These are phyloP conservation scores for Pecten maximus DNA, from an alignment of 2,888 invertebrate genomes.

Conservation along the genomic window DNA sequence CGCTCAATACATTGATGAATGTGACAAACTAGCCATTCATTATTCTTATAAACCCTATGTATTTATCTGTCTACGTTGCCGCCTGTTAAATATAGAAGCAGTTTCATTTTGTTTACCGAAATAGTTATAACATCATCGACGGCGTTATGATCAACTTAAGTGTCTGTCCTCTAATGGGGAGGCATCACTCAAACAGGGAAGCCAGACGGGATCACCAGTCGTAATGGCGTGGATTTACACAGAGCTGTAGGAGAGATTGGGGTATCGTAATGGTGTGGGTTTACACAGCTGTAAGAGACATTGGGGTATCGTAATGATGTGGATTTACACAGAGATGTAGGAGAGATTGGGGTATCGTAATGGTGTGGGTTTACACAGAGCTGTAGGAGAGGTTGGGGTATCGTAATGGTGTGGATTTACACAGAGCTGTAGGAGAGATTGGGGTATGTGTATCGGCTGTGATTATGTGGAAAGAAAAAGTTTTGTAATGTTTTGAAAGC, in stretches of 20 bases:
- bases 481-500: neutral
- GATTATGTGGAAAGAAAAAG: neutral
- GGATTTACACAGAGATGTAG: no score
- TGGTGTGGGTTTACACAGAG: neutral
- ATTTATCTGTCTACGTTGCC: neutral
- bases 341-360: no score
- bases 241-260: no score
- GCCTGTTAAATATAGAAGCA: neutral
- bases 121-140: neutral
- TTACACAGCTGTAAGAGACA: no score
- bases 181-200: neutral
- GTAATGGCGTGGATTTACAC: neutral
- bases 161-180: slow-evolving; percentile 8
- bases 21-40: no score
- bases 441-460: neutral
- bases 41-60: no score
- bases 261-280: no score
- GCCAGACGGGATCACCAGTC: neutral
- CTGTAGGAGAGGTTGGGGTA: no score
- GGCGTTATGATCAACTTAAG: neutral
- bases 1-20: no score
- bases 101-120: neutral
- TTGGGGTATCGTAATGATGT: no score
- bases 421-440: no score
- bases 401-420: neutral